Evolutionary conservation across 2,113 vertebrate genomes (phyloP), one percentile per base, ranked within the genome.

Genomic region (Coptodon bakossiorum): DNA sequence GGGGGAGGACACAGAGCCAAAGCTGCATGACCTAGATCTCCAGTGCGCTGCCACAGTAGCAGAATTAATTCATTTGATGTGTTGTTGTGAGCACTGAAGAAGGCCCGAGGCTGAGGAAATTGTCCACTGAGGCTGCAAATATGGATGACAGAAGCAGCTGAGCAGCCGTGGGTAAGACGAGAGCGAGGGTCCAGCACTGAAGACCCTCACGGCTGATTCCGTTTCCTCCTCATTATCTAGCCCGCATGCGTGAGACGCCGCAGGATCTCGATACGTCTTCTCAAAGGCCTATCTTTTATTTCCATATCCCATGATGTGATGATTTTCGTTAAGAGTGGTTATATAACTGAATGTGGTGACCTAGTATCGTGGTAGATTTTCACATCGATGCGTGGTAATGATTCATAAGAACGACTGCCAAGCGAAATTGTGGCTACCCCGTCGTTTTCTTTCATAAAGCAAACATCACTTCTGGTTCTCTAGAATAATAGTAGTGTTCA

Each of bases 81-180:
- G 93, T 94, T 93, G 91, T 93, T 94, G 92, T 87, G 92, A 91
- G 85, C 86, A 84, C 82, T 83, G 88, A 90, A 66, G 86, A 88
- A 83, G 92, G 91, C 95, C 91, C 4, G 81, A 88, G 84, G 94
- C 92, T 82, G 88, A 90, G 91, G 83, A 89, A 95, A 95, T 95
- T 94, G 93, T 94, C 95, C 95, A 95, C 85, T 94, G 94, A 94
- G 91, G 95, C 95, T 94, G 95, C 93, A 95, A 95, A 94, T 94
- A 94, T 95, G 93, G 92, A 95, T 90, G 95, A 94, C 94, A 92
- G 89, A 86, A 96, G 90, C 93, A 95, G 94, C 94, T 95, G 95
- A 95, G 94, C 92, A 86, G 91, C 90, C 81, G 61, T 87, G 87
- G 88, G 89, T 82, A 86, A 91, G 93, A 90, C 86, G 45, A 85